Evolutionary conservation across 2,888 invertebrate genomes (phyloP), one percentile per base, ranked within the genome.

Genomic region (Sabellastarte sp.): DNA sequence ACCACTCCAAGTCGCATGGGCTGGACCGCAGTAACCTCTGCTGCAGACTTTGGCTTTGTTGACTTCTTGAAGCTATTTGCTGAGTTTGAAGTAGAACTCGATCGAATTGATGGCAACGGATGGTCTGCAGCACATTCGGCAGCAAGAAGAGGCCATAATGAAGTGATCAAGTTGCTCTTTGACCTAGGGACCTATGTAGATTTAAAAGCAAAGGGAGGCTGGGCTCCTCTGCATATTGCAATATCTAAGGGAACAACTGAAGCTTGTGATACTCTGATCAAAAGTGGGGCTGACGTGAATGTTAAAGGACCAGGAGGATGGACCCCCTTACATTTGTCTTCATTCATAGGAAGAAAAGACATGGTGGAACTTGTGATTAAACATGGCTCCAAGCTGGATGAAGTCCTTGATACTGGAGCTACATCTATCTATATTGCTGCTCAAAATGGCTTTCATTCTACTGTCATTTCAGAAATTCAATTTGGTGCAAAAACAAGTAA

Each of bases 191-290:
- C 41, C 3, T 58, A 69, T 51, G 53, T 66, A 2, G 66, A 68
- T 33, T 58, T 50, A 32, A 52, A 59, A 3, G 66, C 59, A 57
- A 28, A 64, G 2, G 53, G 32, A 1, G 69, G 69, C 1, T 69
- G 69, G 69, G 65, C 63, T 2, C 63, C 69, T 2, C 58, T 69
- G 28, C 69, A 69, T 32, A 59, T 68, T 41, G 67, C 69, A 41
- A 60, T 68, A 28, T 51, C 41, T 24, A 65, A 65, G 51, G 63
- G 67, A n/a, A 60, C 63, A 15, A 55, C 52, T 20, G 33, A 56
- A 3, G 61, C 67, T 2, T 53, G 20, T 26, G 5, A 53, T 5
- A 50, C 29, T 0, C 57, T 67, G 53, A 15, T 67, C 1, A 59
- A 59, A 28, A 26, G 29, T 3, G 33, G 63, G 24, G 65, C 57